Evolutionary conservation across 1,140 invertebrate species (phyloP).

Genomic region (Procambarus virginalis): DNA sequence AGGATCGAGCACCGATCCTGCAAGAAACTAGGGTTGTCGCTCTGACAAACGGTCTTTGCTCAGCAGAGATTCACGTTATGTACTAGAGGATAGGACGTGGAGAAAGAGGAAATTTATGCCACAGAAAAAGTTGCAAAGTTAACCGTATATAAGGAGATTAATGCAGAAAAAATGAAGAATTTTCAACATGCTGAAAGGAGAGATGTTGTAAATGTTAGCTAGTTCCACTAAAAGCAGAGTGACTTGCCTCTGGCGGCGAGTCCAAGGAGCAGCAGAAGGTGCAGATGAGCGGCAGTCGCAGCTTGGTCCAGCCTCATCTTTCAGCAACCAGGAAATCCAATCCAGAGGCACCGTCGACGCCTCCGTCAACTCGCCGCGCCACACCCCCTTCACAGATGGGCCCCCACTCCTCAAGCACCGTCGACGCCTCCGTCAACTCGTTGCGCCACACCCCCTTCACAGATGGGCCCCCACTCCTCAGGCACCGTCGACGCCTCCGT

Average conservation of each 20-base stretch:
- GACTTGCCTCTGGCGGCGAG: neutral
- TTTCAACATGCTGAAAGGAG: no score
- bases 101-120: no score
- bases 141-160: no score
- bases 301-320: constrained; percentile 1
- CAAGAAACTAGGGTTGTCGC: no score
- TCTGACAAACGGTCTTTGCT: no score
- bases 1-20: no score
- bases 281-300: neutral
- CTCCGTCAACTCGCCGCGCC: neutral
- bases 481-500: neutral
- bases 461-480: neutral
- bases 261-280: neutral
- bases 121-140: no score
- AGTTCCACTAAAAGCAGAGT: neutral
- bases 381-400: neutral
- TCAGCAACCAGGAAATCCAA: neutral
- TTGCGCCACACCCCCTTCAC: neutral
- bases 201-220: no score
- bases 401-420: neutral
- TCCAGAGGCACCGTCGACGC: neutral
- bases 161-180: no score
- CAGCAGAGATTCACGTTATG: no score
- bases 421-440: neutral
- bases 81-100: no score